Conservation (phyloP, 2,888 invertebrate species). For the Baccha elongata region DNA sequence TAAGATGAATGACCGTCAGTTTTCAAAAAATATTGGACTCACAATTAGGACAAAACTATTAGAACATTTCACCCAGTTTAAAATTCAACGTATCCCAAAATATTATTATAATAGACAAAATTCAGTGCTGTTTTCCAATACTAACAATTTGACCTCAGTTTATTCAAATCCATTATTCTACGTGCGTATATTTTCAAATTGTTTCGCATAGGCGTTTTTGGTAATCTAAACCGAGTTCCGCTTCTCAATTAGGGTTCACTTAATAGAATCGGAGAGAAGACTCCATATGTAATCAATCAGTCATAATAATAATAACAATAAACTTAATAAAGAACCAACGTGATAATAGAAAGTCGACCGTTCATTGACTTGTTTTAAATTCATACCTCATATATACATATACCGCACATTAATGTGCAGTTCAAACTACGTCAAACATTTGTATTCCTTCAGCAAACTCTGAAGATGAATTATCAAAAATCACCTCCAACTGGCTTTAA, state of each 20-base stretch:
- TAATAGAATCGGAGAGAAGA: not conserved
- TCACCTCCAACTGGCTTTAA: conserved; percentile 9
- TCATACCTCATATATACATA: conserved; percentile 47
- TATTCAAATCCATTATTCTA: not conserved
- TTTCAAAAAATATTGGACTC: too few relatives aligned
- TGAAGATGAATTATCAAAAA: conserved; percentile 46
- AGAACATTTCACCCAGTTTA: too few relatives aligned
- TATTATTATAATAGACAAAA: too few relatives aligned
- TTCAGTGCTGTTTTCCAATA: too few relatives aligned
- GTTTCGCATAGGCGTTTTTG: not conserved
- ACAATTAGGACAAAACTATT: too few relatives aligned
- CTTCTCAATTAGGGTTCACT: not conserved
- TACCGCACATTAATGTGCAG: conserved; percentile 42
- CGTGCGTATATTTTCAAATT: not conserved
- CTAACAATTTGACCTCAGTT: too few relatives aligned
- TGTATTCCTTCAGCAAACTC: conserved; percentile 40
- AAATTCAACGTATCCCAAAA: too few relatives aligned
- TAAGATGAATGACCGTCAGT: too few relatives aligned
- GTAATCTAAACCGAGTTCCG: conserved; percentile 7
- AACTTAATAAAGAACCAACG: not conserved
- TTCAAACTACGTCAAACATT: conserved; percentile 54
- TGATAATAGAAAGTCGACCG: conserved; percentile 52
- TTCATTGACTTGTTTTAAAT: conserved; percentile 62
- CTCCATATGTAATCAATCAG: not conserved
- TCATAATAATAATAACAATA: conserved; percentile 20